Evolutionary conservation across 2,797 vertebrate species (phyloP), one percentile per base, ranked within the genome.

Genomic region (Champsocephalus esox): DNA sequence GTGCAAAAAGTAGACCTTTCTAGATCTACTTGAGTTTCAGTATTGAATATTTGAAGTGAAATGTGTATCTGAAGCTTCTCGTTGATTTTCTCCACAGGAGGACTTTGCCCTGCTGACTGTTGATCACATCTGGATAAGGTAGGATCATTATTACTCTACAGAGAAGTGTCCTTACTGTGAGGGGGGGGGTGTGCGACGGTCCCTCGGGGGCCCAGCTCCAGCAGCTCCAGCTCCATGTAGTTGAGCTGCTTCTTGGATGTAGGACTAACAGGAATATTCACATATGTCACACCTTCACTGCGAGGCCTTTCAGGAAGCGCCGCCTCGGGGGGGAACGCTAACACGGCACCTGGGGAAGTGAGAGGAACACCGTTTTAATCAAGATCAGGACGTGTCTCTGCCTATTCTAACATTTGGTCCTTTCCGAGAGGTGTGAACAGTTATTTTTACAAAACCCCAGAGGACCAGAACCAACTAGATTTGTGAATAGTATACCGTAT

Each of bases 171-270:
- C 89, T 91, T 90, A 93, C 92, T 92, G 16, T 91, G 91, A 81
- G 81, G 65, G 1, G 79, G 83, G 62, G 86, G 80, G 32, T 90
- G 87, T 57, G 87, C 5, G 2, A 60, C 72, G 0, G 83, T 84
- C 92, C 95, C 97, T 93, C 95, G 94, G 84, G 90, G 70, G 1
- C 90, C 76, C 0, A 92, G 79, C 50, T 96, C 97, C 76, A 95
- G 96, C 71, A 97, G 95, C 86, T 96, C 96, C 89, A 98, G 86
- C 87, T 97, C 97, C 96, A 97, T 94, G 91, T 98, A 98, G 92
- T 98, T 96, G 70, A 97, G 95, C 86, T 96, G 96, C 87, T 95
- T 96, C 87, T 96, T 95, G 68, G 96, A 95, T 0, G 94, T 92
- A 16, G 97, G 96, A 77, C 97, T 97, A 77, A 96, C 79, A 1